Evolutionary conservation across 2,797 vertebrate species (phyloP), one percentile per base, ranked within the genome.

Genomic region (Sebastes ruberrimus): DNA sequence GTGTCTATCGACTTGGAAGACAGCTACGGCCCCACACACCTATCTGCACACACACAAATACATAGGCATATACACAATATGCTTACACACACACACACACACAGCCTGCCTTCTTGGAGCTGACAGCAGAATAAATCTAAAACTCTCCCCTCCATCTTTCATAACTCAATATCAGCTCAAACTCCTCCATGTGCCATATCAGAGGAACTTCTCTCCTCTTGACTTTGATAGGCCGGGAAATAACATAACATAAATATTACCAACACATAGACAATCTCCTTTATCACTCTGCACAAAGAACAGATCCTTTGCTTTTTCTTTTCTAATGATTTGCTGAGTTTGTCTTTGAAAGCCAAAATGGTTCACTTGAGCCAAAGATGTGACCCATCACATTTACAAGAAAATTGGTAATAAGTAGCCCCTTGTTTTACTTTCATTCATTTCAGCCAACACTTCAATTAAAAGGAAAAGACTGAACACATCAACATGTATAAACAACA

Each of bases 111-210:
- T 81, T 68, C 61, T 72, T 77, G 14, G n/a, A 88, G 80, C 81
- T 87, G 91, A 94, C 93, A 93, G 92, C 82, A 82, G 83, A 93
- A 94, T 92, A 89, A 91, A 95, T 93, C 86, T 84, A 86, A 89
- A 92, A 88, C 67, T 77, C 78, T 60, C 80, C 82, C 74, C 71
- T 84, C 85, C 62, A 79, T 90, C 86, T 86, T 85, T 85, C 84
- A 90, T 87, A 87, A 92, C 80, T 91, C 88, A 81, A 76, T 88
- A 92, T 92, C 73, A 82, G 66, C 74, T 78, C 74, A 42, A 83
- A 82, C 78, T 80, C 80, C 76, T 83, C 86, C 74, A 49, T 84
- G 81, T 80, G 78, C 81, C 80, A 67, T 60, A 79, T 89, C 84
- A 90, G 57, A 89, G 42, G 55, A 88, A 80, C 68, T 28, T 77